phyloP scores from a whole-genome alignment of 1,140 invertebrate species.

The Lineus longissimus region DNA sequence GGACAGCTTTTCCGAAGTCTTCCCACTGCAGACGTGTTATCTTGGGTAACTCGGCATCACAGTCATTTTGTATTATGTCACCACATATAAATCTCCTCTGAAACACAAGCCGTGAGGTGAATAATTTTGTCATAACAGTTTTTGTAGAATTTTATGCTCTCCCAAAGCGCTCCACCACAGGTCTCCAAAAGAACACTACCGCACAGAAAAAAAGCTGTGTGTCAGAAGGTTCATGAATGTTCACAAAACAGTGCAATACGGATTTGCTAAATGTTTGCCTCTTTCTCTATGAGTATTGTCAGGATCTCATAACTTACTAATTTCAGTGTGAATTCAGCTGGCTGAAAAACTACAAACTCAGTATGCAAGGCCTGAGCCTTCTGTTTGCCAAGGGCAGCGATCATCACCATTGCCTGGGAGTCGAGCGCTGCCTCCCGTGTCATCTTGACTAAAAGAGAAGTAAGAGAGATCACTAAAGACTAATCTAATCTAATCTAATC shows the following conservation, averaged over 20 bases:
- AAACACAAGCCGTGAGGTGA: no score
- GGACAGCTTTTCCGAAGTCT: constrained; percentile 22
- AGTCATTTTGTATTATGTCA: neutral
- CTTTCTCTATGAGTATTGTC: no score
- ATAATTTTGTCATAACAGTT: neutral
- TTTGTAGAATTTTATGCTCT: no score
- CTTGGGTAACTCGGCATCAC: constrained; percentile 8
- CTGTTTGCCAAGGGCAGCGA: constrained; percentile 25
- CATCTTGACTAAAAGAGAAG: constrained; percentile 21
- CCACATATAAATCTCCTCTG: constrained; percentile 23
- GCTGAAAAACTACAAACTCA: constrained; percentile 31
- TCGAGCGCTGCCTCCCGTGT: constrained; percentile 29
- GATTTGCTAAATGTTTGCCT: no score
- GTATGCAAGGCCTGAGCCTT: constrained; percentile 31
- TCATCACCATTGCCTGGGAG: constrained; percentile 24
- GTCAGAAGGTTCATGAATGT: no score
- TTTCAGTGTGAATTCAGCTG: constrained; percentile 27
- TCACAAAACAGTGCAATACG: no score
- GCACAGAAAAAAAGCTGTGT: no score
- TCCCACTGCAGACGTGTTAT: constrained; percentile 24
- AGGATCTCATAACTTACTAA: constrained; percentile 18
- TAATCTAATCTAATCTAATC: neutral
- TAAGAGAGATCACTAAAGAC: neutral
- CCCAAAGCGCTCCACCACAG: no score
- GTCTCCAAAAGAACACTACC: no score